These are phyloP conservation scores for Spongilla lacustris DNA, from an alignment of 37 sponge, comb jelly and placozoan genomes.

Conservation along the genomic window DNA sequence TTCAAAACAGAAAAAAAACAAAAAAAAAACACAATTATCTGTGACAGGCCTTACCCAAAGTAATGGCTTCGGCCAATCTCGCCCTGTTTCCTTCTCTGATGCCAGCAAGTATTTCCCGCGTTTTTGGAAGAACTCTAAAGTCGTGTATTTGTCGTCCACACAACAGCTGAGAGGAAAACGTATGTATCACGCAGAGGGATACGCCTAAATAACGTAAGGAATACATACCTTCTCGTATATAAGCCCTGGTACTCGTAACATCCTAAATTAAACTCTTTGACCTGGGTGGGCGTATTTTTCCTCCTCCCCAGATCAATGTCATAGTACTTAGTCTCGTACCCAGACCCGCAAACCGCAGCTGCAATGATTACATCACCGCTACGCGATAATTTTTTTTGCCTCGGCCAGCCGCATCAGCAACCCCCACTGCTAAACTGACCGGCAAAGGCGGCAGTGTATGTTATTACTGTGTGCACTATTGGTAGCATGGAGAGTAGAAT, in stretches of 20 bases:
- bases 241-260: neutral
- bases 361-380: too few relatives aligned
- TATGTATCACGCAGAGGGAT: neutral
- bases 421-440: too few relatives aligned
- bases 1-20: neutral
- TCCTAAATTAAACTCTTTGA: neutral
- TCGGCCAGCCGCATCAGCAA: too few relatives aligned
- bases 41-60: constrained; percentile 49
- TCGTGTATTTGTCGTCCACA: neutral
- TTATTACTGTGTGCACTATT: too few relatives aligned
- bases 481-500: too few relatives aligned
- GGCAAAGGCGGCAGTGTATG: too few relatives aligned
- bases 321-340: too few relatives aligned
- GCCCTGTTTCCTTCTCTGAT: constrained; percentile 60
- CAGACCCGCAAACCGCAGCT: too few relatives aligned
- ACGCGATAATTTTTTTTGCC: too few relatives aligned
- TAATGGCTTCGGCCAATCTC: constrained; percentile 73
- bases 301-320: too few relatives aligned
- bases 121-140: constrained; percentile 2
- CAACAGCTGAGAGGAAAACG: neutral
- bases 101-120: constrained; percentile 42
- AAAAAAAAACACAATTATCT: too few relatives aligned
- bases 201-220: neutral
- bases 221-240: neutral
- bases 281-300: neutral